Evolutionary conservation across 2,113 vertebrate species (phyloP), one percentile per base, ranked within the genome.

Genomic region (Periophthalmodon schlosseri): DNA sequence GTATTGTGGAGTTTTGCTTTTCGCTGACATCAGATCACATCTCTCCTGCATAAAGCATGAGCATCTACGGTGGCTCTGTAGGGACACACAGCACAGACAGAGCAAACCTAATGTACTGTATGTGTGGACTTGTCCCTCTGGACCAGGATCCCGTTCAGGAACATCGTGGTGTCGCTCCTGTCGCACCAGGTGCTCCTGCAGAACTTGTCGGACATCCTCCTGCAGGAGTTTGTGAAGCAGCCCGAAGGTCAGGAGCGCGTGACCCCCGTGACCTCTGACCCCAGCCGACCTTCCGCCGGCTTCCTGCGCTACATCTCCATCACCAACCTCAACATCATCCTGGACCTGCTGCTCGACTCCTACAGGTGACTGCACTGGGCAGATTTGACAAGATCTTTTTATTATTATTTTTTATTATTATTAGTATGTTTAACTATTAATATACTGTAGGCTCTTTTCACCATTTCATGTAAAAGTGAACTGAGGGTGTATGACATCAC

Each of bases 241-340:
- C 95, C 96, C 0, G 94, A 97, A 10, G 82, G 81, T 52, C 84
- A 77, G 0, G 96, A 97, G n/a, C 94, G 90, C 86, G 89, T 90
- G 18, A 91, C 92, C 0, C 84, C 93, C 0, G 89, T 83, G 73
- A 89, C 86, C 84, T 92, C 95, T 0, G 97, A 97, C 77, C 86
- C 93, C 81, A 93, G 93, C 85, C 68, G 93, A 18, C 92, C 94
- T 2, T 91, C 94, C 0, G 94, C 96, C 0, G 96, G 97, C 78
- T 99, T 99, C 91, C 95, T 99, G 78, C 93, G 96, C 65, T 98
- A 98, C 92, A 96, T 99, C 86, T 99, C 98, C 80, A 98, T 97
- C 97, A 95, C 96, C 66, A 99, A 99, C 79, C 74, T 99, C 82
- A 96, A 97, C 15, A 95, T 98, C 85, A 97, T 99, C 79, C 96